These are phyloP conservation scores for Podarcis muralis DNA, from an alignment of 2,113 vertebrate genomes.

Conservation along the genomic window DNA sequence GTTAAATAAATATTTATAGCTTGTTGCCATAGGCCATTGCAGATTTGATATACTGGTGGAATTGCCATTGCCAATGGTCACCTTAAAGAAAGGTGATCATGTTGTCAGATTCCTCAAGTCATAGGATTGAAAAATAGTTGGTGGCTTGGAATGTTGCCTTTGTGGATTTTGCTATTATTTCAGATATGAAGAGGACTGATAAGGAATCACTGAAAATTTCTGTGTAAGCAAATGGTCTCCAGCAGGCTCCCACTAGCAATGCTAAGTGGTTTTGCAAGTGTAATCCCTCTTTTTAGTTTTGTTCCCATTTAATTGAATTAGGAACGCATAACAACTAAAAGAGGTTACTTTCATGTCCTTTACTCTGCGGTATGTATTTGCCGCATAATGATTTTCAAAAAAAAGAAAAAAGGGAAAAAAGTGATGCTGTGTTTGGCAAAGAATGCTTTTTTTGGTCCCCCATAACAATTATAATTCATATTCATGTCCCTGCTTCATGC, in stretches of 20 bases:
- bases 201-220: slow-evolving; percentile 8
- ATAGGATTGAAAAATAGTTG: neutral
- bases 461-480: slow-evolving; percentile 45
- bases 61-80: neutral
- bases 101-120: neutral
- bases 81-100: neutral
- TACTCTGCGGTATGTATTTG: slow-evolving; percentile 43
- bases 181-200: slow-evolving; percentile 20
- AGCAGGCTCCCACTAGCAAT: slow-evolving; percentile 38
- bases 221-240: slow-evolving; percentile 5
- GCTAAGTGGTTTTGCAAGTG: slow-evolving; percentile 53
- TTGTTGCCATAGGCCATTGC: too few species aligned
- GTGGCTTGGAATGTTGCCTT: slow-evolving; percentile 15
- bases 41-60: too few species aligned
- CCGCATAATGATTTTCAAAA: slow-evolving; percentile 28
- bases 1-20: too few species aligned
- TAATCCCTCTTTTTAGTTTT: slow-evolving; percentile 52
- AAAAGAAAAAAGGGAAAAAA: neutral
- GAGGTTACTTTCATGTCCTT: slow-evolving; percentile 53
- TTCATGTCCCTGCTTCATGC: neutral
- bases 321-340: slow-evolving; percentile 46
- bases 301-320: slow-evolving; percentile 62
- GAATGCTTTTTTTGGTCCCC: neutral
- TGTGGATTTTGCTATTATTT: slow-evolving; percentile 13
- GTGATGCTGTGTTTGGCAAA: slow-evolving; percentile 28